Evolutionary conservation across 2,888 invertebrate genomes (phyloP).

Genomic region (Hymenopus coronatus): DNA sequence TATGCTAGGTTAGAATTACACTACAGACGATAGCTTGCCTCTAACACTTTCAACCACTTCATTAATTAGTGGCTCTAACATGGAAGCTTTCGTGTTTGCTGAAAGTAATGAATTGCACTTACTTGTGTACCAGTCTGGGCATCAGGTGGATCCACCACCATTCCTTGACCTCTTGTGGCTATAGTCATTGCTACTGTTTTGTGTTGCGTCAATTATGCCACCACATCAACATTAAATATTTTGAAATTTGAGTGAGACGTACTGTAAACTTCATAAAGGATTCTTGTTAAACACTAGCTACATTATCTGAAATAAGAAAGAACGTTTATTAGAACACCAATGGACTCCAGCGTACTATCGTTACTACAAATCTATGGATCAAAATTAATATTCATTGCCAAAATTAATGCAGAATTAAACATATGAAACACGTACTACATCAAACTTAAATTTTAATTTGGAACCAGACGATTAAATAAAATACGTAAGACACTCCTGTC

Average conservation of each 20-base stretch:
- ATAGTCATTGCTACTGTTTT: conserved; percentile 54
- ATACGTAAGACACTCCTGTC: conserved; percentile 11
- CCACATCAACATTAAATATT: conserved; percentile 26
- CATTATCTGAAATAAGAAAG: conserved; percentile 46
- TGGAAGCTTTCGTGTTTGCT: neutral
- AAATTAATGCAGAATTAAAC: neutral
- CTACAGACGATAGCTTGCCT: neutral
- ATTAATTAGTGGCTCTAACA: neutral
- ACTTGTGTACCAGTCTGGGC: conserved; percentile 36
- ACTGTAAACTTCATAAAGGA: conserved; percentile 38
- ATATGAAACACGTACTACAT: neutral
- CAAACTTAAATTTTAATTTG: neutral
- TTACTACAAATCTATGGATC: neutral
- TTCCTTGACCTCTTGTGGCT: conserved; percentile 60
- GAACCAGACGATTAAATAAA: neutral
- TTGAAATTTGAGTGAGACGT: conserved; percentile 6
- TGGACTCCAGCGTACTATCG: neutral
- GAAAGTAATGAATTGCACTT: neutral
- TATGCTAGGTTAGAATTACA: neutral
- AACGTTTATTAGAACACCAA: neutral
- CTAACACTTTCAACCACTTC: neutral
- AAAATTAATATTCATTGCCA: neutral
- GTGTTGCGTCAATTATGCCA: conserved; percentile 16
- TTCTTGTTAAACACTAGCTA: conserved; percentile 47
- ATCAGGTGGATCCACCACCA: conserved; percentile 57